Evolutionary conservation across 1,140 invertebrate species (phyloP).

Genomic region (Lepidurus couesii): DNA sequence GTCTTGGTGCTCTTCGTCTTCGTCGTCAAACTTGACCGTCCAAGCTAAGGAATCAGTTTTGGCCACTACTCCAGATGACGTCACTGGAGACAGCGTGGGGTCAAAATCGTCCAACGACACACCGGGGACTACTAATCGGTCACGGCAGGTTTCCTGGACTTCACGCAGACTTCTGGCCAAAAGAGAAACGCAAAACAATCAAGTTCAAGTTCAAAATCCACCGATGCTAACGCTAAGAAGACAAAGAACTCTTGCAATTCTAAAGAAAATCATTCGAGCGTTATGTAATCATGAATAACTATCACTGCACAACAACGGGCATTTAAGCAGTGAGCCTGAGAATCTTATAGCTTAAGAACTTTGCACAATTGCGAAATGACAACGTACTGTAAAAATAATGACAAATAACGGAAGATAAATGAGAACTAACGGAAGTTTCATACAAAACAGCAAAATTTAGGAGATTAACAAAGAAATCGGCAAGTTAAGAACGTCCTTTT

Average conservation of each 20-base stretch:
- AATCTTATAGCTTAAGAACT: too few relatives aligned
- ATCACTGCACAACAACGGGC: too few relatives aligned
- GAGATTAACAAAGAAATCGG: too few relatives aligned
- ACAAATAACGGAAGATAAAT: not conserved
- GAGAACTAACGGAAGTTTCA: not conserved
- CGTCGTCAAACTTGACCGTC: constrained; percentile 3
- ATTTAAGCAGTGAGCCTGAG: too few relatives aligned
- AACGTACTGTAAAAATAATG: not conserved
- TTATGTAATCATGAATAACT: too few relatives aligned
- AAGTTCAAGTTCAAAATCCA: too few relatives aligned
- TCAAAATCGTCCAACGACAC: not conserved
- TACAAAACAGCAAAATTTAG: not conserved
- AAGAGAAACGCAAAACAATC: too few relatives aligned
- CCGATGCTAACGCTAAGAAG: too few relatives aligned
- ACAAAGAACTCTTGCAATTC: too few relatives aligned
- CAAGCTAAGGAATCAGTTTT: not conserved
- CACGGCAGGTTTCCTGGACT: not conserved
- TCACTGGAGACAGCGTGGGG: not conserved
- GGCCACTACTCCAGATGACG: not conserved
- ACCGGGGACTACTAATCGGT: not conserved
- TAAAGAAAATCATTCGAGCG: too few relatives aligned
- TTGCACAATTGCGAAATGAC: not conserved
- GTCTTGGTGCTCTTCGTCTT: not conserved
- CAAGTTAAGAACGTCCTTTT: too few relatives aligned
- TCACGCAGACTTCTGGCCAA: not conserved